Conservation (phyloP, 2,113 vertebrate genomes). For the Tiliqua scincoides region DNA sequence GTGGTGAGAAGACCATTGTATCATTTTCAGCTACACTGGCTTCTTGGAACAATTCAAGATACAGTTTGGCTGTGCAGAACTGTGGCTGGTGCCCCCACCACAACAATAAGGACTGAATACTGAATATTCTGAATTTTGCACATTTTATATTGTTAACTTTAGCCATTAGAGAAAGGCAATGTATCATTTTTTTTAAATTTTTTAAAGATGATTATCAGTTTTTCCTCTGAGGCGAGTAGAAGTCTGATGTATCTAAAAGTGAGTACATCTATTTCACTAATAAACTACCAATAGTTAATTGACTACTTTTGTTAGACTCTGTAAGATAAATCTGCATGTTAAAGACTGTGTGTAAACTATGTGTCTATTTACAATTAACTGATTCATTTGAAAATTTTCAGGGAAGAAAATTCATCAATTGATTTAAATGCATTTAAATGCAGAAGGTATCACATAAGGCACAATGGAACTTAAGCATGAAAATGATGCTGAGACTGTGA, state of each 20-base stretch:
- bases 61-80: not conserved
- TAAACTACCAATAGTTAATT: not conserved
- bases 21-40: too few species aligned
- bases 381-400: not conserved
- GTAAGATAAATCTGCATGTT: not conserved
- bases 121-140: not conserved
- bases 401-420: not conserved
- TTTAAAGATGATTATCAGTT: not conserved
- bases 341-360: not conserved
- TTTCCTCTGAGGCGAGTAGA: not conserved
- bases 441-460: not conserved
- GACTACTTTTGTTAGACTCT: not conserved
- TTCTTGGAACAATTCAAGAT: not conserved
- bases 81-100: not conserved
- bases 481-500: conserved; percentile 35
- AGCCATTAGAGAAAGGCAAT: not conserved
- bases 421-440: not conserved
- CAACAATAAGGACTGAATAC: not conserved
- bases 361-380: not conserved
- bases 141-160: not conserved
- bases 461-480: conserved; percentile 31
- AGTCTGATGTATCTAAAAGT: not conserved
- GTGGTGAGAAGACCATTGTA: too few species aligned
- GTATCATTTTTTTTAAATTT: not conserved
- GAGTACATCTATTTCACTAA: not conserved